A percentile compares a stretch with the other conserved stretches of the same genome.
These are phyloP conservation scores for Yponomeuta malinellus DNA, from an alignment of 2,888 invertebrate genomes.

Conservation along the genomic window DNA sequence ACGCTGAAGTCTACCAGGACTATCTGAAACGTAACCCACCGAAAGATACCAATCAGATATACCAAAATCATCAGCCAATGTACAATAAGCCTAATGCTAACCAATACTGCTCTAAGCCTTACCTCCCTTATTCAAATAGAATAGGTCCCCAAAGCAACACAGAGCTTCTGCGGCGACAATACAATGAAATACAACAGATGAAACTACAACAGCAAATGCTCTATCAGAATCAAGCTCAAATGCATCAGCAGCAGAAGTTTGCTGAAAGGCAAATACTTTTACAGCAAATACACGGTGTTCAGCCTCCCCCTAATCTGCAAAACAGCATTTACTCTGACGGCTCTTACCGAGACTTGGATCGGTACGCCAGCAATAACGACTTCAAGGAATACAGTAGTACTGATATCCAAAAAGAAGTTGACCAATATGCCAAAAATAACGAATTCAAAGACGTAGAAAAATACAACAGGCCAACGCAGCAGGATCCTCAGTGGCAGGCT, in stretches of 20 bases:
- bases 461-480: constrained; percentile 50
- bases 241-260: constrained; percentile 79
- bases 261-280: constrained; percentile 77
- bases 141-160: constrained; percentile 76
- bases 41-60: constrained; percentile 74
- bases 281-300: constrained; percentile 76
- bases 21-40: constrained; percentile 74
- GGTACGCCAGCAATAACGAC: constrained; percentile 64
- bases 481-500: constrained; percentile 57
- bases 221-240: constrained; percentile 78
- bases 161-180: constrained; percentile 75
- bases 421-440: constrained; percentile 56
- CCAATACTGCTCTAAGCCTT: constrained; percentile 66
- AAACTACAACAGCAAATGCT: constrained; percentile 78
- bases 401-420: constrained; percentile 59
- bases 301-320: constrained; percentile 67
- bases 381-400: constrained; percentile 59
- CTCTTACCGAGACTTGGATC: constrained; percentile 64
- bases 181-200: constrained; percentile 79
- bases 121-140: constrained; percentile 68
- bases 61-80: constrained; percentile 72
- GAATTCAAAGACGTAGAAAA: constrained; percentile 59
- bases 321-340: constrained; percentile 68
- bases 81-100: constrained; percentile 61
- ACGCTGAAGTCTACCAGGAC: constrained; percentile 75